Evolutionary conservation across 2,888 invertebrate genomes (phyloP).

Genomic region (Drosophila quinaria): DNA sequence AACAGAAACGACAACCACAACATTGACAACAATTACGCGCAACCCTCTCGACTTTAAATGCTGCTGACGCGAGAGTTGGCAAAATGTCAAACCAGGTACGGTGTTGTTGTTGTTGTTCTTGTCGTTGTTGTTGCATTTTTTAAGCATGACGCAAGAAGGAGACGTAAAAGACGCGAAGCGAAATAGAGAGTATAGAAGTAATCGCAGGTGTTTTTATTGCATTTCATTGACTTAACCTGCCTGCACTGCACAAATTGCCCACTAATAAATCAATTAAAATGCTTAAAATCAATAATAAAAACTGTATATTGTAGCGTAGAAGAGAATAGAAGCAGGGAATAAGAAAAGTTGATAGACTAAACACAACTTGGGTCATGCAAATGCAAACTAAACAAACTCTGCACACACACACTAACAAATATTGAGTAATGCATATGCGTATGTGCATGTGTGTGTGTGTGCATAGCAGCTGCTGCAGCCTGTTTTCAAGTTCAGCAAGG

Average conservation of each 20-base stretch:
- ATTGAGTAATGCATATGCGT: conserved; percentile 2
- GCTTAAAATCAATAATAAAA: conserved; percentile 47
- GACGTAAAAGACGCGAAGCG: not conserved
- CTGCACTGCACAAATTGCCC: conserved; percentile 28
- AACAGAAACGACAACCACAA: conserved; percentile 12
- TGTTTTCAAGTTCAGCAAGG: conserved; percentile 62
- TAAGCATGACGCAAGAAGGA: conserved; percentile 53
- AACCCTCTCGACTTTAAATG: conserved; percentile 67
- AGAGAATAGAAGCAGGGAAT: not conserved
- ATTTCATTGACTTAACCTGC: conserved; percentile 18
- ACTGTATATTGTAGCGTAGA: not conserved
- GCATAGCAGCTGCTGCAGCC: conserved; percentile 32
- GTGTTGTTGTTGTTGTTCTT: conserved; percentile 7
- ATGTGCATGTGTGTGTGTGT: conserved; percentile 15
- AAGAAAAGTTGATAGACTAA: not conserved
- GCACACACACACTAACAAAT: conserved; percentile 8
- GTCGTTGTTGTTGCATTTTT: conserved; percentile 6
- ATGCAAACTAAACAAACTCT: conserved; percentile 17
- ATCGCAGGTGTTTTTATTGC: conserved; percentile 34
- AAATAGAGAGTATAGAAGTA: not conserved
- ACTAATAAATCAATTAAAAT: conserved; percentile 43
- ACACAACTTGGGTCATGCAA: conserved; percentile 28
- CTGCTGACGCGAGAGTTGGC: conserved; percentile 53
- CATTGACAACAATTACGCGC: conserved; percentile 36
- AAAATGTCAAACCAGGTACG: conserved; percentile 71